A percentile compares a stretch with the other conserved stretches of the same genome.
Evolutionary conservation across 2,888 invertebrate genomes (phyloP).

Genomic region (Hesperia comma): DNA sequence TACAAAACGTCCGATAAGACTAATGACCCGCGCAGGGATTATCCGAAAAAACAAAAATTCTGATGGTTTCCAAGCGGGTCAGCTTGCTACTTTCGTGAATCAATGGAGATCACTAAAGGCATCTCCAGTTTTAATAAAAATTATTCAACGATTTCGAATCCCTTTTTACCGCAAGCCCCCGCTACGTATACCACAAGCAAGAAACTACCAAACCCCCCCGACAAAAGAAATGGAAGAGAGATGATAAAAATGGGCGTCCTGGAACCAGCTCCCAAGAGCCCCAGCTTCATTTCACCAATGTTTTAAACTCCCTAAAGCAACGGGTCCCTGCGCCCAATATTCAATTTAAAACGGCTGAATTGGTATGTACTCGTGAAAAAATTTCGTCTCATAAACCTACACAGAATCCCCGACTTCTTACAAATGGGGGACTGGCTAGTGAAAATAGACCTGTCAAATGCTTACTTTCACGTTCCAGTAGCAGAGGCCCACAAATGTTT

Average conservation of each 20-base stretch:
- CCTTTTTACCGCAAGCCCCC: slow-evolving; percentile 21
- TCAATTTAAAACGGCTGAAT: slow-evolving; percentile 7
- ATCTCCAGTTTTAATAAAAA: background rate
- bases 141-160: slow-evolving; percentile 30
- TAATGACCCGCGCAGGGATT: background rate
- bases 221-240: slow-evolving; percentile 6
- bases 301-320: slow-evolving; percentile 18
- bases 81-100: background rate
- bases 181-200: slow-evolving; percentile 5
- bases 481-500: slow-evolving; percentile 18
- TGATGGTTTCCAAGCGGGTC: background rate
- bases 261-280: slow-evolving; percentile 1
- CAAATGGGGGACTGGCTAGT: background rate
- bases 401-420: background rate
- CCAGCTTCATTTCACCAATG: slow-evolving; percentile 24
- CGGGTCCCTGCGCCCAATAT: background rate
- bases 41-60: background rate
- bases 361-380: background rate
- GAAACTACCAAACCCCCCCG: background rate
- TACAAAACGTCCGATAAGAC: background rate
- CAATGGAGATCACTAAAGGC: background rate
- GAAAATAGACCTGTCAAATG: slow-evolving; percentile 37
- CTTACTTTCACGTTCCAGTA: slow-evolving; percentile 35
- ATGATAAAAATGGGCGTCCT: slow-evolving; percentile 6
- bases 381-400: background rate